Percentiles rank a stretch among this genome's conserved stretches.
Evolutionary conservation across 2,888 invertebrate species (phyloP).

Genomic region (Latrodectus elegans): DNA sequence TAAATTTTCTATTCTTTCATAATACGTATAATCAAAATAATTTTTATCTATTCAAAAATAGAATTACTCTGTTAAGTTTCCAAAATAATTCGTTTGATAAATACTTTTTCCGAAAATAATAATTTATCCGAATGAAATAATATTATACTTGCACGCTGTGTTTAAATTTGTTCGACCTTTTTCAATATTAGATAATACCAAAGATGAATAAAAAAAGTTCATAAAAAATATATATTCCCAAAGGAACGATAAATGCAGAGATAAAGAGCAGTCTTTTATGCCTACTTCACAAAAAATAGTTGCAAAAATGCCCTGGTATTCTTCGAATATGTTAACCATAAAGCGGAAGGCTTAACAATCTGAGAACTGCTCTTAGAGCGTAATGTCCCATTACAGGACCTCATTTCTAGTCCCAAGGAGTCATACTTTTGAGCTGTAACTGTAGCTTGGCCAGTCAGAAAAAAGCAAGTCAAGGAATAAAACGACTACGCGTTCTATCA

Average conservation of each 20-base stretch:
- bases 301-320: conserved; percentile 29
- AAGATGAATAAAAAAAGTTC: too few relatives aligned
- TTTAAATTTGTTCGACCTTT: too few relatives aligned
- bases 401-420: conserved; percentile 35
- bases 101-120: too few relatives aligned
- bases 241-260: not conserved
- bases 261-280: not conserved
- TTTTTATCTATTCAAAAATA: too few relatives aligned
- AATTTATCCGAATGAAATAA: too few relatives aligned
- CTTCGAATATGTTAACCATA: conserved; percentile 37
- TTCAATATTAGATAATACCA: too few relatives aligned
- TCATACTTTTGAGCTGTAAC: conserved; percentile 47
- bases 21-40: too few relatives aligned
- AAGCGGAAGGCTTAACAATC: conserved; percentile 32
- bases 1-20: too few relatives aligned
- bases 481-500: too few relatives aligned
- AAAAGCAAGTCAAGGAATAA: not conserved
- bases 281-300: not conserved
- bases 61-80: too few relatives aligned
- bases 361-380: conserved; percentile 11
- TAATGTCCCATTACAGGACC: conserved; percentile 46
- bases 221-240: not conserved
- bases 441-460: conserved; percentile 39
- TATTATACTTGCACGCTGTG: too few relatives aligned
- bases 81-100: too few relatives aligned